phyloP scores from a whole-genome alignment of 1,140 invertebrate species.

The Chrysomallon squamiferum region DNA sequence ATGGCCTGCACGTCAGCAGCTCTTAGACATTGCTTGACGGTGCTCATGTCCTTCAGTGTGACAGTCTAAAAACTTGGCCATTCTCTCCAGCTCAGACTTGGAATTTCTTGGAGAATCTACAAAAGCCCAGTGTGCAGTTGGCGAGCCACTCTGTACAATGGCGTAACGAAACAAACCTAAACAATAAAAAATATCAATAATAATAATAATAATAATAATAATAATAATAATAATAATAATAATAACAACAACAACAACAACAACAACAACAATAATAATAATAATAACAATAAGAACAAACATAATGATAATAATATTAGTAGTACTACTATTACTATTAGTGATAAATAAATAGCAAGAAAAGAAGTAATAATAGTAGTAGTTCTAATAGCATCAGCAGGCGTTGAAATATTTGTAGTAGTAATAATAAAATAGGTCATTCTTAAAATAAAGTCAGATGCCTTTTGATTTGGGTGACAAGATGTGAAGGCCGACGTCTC shows the following conservation, averaged over 20 bases:
- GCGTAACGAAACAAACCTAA: constrained; percentile 44
- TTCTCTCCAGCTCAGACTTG: background rate
- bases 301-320: too few species aligned
- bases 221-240: too few species aligned
- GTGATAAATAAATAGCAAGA: too few species aligned
- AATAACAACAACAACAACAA: too few species aligned
- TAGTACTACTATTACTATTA: too few species aligned
- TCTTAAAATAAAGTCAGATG: background rate
- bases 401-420: too few species aligned
- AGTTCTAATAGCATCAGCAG: background rate
- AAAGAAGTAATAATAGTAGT: too few species aligned
- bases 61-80: constrained; percentile 3
- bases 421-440: too few species aligned
- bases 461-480: constrained; percentile 27
- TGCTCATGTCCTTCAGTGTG: background rate
- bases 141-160: constrained; percentile 45
- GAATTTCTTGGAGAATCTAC: background rate
- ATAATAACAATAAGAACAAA: too few species aligned
- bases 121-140: constrained; percentile 42
- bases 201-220: background rate
- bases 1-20: constrained; percentile 11
- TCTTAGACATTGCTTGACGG: constrained; percentile 26
- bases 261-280: too few species aligned
- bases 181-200: background rate
- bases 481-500: constrained; percentile 27